These are phyloP conservation scores for Monochamus alternatus DNA, from an alignment of 2,888 invertebrate species.

Conservation along the genomic window DNA sequence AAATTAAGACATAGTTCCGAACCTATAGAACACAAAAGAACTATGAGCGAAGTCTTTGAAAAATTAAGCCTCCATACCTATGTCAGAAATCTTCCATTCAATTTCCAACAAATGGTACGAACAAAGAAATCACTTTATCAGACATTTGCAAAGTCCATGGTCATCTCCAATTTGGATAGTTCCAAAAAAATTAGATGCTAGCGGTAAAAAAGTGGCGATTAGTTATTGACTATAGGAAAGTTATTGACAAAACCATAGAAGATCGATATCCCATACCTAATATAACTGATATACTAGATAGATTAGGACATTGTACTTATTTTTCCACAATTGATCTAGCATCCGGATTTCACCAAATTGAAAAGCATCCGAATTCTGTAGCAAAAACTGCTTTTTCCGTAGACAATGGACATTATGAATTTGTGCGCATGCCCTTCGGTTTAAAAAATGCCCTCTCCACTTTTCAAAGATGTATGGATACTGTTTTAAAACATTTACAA, in stretches of 20 bases:
- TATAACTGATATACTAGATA: constrained; percentile 3
- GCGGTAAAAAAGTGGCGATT: neutral
- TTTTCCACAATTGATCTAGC: constrained; percentile 5
- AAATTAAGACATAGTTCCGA: no score
- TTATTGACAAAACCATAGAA: neutral
- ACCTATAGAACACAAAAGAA: no score
- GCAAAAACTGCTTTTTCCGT: constrained; percentile 42
- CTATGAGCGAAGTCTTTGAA: no score
- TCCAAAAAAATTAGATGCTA: constrained; percentile 14
- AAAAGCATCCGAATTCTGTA: constrained; percentile 37
- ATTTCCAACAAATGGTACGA: no score
- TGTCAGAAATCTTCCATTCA: no score
- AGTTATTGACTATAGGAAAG: neutral
- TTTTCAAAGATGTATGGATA: constrained; percentile 53
- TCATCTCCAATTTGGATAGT: neutral
- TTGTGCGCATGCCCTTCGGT: constrained; percentile 53
- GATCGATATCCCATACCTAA: constrained; percentile 8
- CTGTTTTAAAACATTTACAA: constrained; percentile 38
- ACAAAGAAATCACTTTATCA: neutral
- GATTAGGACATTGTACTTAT: neutral
- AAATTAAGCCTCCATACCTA: no score
- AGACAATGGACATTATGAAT: constrained; percentile 47
- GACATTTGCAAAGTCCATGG: neutral
- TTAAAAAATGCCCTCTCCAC: constrained; percentile 53
- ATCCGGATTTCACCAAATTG: constrained; percentile 47